Evolutionary conservation across 2,797 vertebrate species (phyloP).

Genomic region (Gambelia wislizenii): DNA sequence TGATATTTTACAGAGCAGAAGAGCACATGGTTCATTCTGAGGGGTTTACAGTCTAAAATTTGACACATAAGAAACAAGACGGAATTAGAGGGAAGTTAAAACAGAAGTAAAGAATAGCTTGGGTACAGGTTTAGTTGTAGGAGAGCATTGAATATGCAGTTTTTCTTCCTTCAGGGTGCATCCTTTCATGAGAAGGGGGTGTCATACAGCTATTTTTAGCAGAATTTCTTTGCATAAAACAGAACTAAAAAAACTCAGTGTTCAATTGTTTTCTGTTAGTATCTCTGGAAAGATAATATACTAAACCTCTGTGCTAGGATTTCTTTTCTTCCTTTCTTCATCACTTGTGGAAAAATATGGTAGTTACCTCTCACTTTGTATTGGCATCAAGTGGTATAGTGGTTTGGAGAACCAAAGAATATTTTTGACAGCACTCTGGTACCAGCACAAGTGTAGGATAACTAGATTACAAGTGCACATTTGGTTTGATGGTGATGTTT

Average conservation of each 20-base stretch:
- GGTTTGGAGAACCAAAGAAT: background rate
- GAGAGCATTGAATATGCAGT: background rate
- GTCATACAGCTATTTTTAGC: background rate
- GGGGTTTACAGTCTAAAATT: background rate
- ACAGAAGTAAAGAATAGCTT: background rate
- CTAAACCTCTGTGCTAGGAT: constrained; percentile 15
- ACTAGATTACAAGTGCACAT: too few relatives aligned
- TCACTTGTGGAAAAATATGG: background rate
- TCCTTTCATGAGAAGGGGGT: background rate
- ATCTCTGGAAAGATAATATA: constrained; percentile 14
- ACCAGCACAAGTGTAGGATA: too few relatives aligned
- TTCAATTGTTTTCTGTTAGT: constrained; percentile 20
- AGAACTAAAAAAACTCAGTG: background rate
- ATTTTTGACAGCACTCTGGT: background rate
- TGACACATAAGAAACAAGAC: too few relatives aligned
- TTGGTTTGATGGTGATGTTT: too few relatives aligned
- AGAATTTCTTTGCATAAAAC: constrained; percentile 1
- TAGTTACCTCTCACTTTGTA: background rate
- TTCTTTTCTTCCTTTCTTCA: background rate
- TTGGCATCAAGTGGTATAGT: background rate
- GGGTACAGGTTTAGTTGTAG: background rate
- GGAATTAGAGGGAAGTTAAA: background rate
- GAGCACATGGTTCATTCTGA: background rate
- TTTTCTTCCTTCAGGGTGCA: background rate
- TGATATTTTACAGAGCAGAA: background rate